phyloP scores from a whole-genome alignment of 2,113 vertebrate genomes.

The Sardina pilchardus region DNA sequence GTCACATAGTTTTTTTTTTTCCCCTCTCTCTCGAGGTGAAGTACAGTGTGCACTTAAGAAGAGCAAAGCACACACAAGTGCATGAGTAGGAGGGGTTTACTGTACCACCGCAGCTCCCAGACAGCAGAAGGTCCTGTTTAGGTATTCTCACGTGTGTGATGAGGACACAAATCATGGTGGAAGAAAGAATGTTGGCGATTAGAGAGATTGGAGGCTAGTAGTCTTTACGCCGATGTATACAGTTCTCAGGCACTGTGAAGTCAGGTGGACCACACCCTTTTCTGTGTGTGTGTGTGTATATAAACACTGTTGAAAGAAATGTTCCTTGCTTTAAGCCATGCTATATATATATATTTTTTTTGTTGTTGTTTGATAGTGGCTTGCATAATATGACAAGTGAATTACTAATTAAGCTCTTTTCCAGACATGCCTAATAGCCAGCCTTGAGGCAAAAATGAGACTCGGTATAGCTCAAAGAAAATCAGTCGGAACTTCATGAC shows the following conservation, averaged over 20 bases:
- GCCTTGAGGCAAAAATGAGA: not conserved
- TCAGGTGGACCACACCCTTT: too few relatives aligned
- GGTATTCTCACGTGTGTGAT: not conserved
- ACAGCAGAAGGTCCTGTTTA: not conserved
- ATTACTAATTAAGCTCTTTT: not conserved
- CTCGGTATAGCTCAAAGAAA: not conserved
- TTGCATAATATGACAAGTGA: not conserved
- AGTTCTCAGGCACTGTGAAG: too few relatives aligned
- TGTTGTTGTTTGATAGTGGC: not conserved
- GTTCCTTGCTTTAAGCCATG: not conserved
- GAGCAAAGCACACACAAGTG: not conserved
- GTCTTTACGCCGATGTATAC: too few relatives aligned
- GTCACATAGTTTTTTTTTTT: not conserved
- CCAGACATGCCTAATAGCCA: not conserved
- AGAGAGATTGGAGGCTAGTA: too few relatives aligned
- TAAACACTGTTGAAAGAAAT: too few relatives aligned
- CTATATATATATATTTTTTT: not conserved
- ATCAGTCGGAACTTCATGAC: not conserved
- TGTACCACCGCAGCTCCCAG: not conserved
- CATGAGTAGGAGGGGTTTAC: not conserved
- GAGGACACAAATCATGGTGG: not conserved
- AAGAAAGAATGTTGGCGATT: not conserved
- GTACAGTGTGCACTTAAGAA: not conserved
- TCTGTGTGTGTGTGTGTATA: not conserved
- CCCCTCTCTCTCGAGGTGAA: not conserved